Percentiles rank a stretch among this genome's conserved stretches.
phyloP scores from a whole-genome alignment of 2,113 vertebrate species.

The Crotalus horridus region DNA sequence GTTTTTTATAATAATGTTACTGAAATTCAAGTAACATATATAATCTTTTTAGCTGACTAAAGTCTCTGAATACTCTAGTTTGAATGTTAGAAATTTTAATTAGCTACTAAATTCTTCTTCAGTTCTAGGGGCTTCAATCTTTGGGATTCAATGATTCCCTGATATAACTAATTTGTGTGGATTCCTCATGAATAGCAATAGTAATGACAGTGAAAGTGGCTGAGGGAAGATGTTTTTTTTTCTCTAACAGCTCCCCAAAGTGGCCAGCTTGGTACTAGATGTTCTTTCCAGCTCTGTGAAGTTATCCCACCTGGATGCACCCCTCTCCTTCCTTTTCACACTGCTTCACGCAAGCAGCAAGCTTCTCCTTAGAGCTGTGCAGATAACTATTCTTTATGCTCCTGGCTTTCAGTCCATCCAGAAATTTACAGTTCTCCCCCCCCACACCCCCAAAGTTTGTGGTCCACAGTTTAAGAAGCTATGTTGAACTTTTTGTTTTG shows the following conservation, averaged over 20 bases:
- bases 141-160: background rate
- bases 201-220: background rate
- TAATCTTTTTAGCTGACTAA: background rate
- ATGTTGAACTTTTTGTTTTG: background rate
- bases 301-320: background rate
- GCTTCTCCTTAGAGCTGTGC: background rate
- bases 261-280: background rate
- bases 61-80: background rate
- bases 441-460: background rate
- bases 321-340: background rate
- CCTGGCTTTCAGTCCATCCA: background rate
- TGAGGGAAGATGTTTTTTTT: background rate
- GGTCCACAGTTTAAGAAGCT: background rate
- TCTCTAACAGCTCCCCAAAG: background rate
- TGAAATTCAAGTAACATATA: background rate
- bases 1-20: too few relatives aligned
- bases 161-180: background rate
- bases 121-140: background rate
- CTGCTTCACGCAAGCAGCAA: background rate
- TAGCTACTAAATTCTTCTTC: background rate
- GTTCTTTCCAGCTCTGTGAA: background rate
- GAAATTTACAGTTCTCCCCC: background rate
- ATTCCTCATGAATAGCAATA: background rate
- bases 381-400: background rate
- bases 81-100: background rate